Evolutionary conservation across 2,113 vertebrate species (phyloP), one percentile per base, ranked within the genome.

Genomic region (Panthera uncia): DNA sequence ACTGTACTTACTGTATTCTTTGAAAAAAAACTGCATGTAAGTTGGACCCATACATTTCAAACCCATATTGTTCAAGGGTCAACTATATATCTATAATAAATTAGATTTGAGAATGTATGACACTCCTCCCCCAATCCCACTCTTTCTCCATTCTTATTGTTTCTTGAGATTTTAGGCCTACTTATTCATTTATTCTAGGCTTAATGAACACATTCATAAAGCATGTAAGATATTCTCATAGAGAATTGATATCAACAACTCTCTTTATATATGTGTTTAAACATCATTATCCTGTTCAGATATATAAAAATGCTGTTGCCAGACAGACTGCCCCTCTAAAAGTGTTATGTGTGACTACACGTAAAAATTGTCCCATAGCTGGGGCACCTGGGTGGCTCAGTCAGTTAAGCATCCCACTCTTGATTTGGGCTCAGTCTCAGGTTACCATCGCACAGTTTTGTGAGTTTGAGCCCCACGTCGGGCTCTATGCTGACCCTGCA

Each of bases 251-350:
- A 91, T 87, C 76, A 89, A 18, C 2, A 13, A 27, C 25, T 74
- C 15, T 80, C 82, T 78, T 76, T 81, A 50, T 94, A 21, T 41
- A 33, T 69, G n/a, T 94, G 45, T 78, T 96, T 92, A 74, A 96
- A 95, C 83, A 48, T 83, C 93, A 83, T 83, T 94, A 27, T 95
- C 48, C 57, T 74, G 95, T 94, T 94, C 25, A 91, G 29, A 89
- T 15, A 65, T 81, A 38, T 48, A 66, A 81, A 85, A 95, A 96
- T 95, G 25, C 27, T 92, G 78, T 94, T 23, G 3, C n/a, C n/a
- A 89, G 78, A 95, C 15, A 79, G 81, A 48, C 31, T 63, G 36
- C 25, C 48, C 19, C 36, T 76, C 69, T 95, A 57, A 94, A 93
- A 95, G 87, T 92, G 55, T 36, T 11, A 5, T 6, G 5, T 93